These are phyloP conservation scores for Ochropacha duplaris DNA, from an alignment of 2,888 invertebrate genomes.

Conservation along the genomic window DNA sequence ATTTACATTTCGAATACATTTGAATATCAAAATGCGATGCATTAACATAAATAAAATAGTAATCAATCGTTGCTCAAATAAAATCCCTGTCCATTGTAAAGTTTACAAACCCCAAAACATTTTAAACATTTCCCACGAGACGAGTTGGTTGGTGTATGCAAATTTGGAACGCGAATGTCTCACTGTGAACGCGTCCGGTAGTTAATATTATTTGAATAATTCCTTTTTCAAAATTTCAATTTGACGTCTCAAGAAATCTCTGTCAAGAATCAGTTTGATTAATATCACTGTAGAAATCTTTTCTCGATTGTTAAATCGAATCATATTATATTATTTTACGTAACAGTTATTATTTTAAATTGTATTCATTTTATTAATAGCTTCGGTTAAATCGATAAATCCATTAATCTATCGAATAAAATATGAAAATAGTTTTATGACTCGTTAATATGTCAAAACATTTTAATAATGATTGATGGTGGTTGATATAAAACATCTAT, in stretches of 20 bases:
- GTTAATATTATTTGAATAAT: conserved; percentile 50
- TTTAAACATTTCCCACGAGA: conserved; percentile 57
- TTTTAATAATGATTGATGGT: too few relatives aligned
- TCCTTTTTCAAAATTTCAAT: conserved; percentile 25
- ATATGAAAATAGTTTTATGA: background rate
- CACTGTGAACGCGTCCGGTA: conserved; percentile 48
- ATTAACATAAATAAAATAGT: conserved; percentile 57
- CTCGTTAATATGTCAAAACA: background rate
- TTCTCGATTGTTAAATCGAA: background rate
- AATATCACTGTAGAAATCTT: background rate
- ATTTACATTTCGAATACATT: conserved; percentile 48
- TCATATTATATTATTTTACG: background rate
- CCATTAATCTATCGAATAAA: background rate
- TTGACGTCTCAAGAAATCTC: conserved; percentile 8
- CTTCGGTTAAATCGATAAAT: background rate
- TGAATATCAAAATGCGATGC: conserved; percentile 34
- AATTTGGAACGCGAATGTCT: conserved; percentile 38
- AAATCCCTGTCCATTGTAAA: conserved; percentile 26
- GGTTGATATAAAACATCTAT: too few relatives aligned
- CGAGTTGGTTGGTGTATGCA: conserved; percentile 47
- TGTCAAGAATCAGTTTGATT: background rate
- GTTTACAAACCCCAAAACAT: conserved; percentile 16
- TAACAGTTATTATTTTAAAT: too few relatives aligned
- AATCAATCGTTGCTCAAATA: conserved; percentile 53
- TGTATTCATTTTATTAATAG: background rate